These are phyloP conservation scores for Atherinomorus stipes DNA, from an alignment of 2,113 vertebrate genomes.

Conservation along the genomic window DNA sequence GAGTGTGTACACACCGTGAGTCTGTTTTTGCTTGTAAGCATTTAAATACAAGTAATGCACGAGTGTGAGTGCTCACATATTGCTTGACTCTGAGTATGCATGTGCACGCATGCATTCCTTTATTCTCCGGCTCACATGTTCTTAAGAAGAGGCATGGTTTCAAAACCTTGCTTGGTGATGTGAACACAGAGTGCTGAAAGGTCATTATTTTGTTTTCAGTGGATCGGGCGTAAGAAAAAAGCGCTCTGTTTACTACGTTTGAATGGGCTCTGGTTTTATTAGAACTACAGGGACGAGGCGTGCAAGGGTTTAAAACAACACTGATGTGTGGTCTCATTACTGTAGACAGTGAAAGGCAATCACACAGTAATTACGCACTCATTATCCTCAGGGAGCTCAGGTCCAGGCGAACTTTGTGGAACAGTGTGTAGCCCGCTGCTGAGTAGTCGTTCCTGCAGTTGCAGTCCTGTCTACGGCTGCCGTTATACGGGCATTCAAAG, in stretches of 20 bases:
- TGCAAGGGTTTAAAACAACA: constrained; percentile 57
- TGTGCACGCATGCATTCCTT: constrained; percentile 30
- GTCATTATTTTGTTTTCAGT: constrained; percentile 44
- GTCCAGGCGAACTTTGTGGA: constrained; percentile 93
- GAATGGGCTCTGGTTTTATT: constrained; percentile 1
- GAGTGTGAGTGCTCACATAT: constrained; percentile 18
- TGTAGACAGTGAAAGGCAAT: constrained; percentile 37
- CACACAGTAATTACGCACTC: constrained; percentile 83
- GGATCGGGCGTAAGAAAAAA: constrained; percentile 12
- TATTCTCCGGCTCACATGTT: constrained; percentile 28
- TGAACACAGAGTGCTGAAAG: constrained; percentile 26
- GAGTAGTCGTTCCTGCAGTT: constrained; percentile 90
- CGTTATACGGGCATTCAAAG: constrained; percentile 94
- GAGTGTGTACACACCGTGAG: not conserved
- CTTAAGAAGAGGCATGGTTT: constrained; percentile 23
- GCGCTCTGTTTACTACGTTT: constrained; percentile 9
- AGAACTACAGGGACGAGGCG: not conserved
- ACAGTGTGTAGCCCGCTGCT: constrained; percentile 91
- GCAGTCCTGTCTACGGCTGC: constrained; percentile 91
- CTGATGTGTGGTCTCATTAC: constrained; percentile 63
- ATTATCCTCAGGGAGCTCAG: constrained; percentile 89
- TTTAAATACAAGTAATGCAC: constrained; percentile 12
- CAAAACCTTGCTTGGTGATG: constrained; percentile 23
- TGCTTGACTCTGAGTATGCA: not conserved
- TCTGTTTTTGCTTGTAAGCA: constrained; percentile 12